Evolutionary conservation across 2,888 invertebrate genomes (phyloP).

Genomic region (Urechis unicinctus): DNA sequence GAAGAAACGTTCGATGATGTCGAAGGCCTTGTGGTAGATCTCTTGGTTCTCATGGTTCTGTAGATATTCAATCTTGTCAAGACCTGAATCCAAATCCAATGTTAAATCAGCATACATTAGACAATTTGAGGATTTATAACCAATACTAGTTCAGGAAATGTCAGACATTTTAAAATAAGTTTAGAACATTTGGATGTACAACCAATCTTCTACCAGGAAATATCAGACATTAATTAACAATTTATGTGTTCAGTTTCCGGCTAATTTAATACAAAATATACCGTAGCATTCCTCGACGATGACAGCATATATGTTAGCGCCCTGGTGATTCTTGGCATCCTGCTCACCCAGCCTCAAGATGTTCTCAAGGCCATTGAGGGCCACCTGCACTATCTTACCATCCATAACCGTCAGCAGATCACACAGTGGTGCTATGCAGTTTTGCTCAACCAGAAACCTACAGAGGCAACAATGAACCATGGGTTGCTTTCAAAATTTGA

Average conservation of each 20-base stretch:
- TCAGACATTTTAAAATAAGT: no score
- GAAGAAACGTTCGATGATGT: conserved; percentile 93
- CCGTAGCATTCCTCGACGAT: conserved; percentile 92
- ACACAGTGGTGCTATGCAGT: conserved; percentile 87
- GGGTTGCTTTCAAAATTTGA: no score
- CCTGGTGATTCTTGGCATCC: conserved; percentile 61
- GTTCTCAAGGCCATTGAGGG: conserved; percentile 90
- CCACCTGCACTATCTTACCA: conserved; percentile 85
- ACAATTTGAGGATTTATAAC: no score
- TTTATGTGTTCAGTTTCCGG: no score
- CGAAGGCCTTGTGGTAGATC: conserved; percentile 93
- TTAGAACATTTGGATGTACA: no score
- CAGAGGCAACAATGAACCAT: neutral
- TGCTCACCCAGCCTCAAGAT: conserved; percentile 86
- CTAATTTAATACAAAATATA: conserved; percentile 51
- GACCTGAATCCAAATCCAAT: conserved; percentile 56
- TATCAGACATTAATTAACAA: no score
- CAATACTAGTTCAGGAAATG: no score
- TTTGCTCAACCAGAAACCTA: conserved; percentile 62
- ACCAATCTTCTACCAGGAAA: no score
- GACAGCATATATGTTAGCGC: conserved; percentile 81
- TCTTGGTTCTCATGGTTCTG: conserved; percentile 96
- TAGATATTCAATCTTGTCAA: conserved; percentile 95
- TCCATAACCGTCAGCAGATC: conserved; percentile 89
- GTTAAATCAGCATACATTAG: no score